phyloP scores from a whole-genome alignment of 2,797 vertebrate species.

The Perodicticus potto region DNA sequence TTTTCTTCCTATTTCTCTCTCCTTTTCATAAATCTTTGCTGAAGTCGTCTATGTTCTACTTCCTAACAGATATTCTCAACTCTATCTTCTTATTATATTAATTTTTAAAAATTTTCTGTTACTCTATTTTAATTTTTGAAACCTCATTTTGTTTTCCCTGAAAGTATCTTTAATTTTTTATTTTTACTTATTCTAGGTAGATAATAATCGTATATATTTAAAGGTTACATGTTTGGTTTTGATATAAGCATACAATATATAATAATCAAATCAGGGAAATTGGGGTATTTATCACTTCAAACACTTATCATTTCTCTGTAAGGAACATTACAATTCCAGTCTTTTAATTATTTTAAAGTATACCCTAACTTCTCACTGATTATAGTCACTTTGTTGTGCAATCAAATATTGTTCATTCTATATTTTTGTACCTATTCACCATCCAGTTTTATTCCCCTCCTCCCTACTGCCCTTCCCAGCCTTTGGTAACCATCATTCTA shows the following conservation, averaged over 20 bases:
- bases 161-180: not conserved
- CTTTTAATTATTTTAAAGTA: not conserved
- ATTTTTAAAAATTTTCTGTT: not conserved
- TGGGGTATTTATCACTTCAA: not conserved
- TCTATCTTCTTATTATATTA: not conserved
- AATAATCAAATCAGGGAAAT: not conserved
- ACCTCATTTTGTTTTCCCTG: not conserved
- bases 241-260: not conserved
- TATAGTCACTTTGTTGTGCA: not conserved
- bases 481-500: not conserved
- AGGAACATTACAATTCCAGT: too few species aligned
- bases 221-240: not conserved
- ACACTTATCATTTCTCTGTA: not conserved
- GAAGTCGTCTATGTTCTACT: not conserved
- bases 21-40: not conserved
- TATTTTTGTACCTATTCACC: too few species aligned
- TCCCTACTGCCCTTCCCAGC: not conserved
- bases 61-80: not conserved
- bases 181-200: not conserved
- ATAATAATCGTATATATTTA: not conserved
- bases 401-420: too few species aligned
- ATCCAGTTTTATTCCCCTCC: too few species aligned
- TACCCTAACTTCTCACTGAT: not conserved
- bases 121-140: constrained; percentile 28
- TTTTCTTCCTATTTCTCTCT: not conserved